These are phyloP conservation scores for Campylorhamphus procurvoides DNA, from an alignment of 2,113 vertebrate species.

Conservation along the genomic window DNA sequence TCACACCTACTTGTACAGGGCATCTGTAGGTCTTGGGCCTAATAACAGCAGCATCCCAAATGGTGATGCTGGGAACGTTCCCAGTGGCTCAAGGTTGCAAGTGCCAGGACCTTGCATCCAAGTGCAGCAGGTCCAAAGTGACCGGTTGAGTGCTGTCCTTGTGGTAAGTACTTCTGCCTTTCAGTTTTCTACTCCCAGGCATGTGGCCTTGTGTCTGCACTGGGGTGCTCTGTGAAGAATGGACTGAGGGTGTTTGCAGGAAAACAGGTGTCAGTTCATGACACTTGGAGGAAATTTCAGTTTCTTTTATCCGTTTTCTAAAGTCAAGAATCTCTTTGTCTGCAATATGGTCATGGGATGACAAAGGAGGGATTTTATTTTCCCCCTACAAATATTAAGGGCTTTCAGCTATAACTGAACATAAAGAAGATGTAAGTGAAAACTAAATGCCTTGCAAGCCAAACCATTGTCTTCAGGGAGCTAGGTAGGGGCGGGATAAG, in stretches of 20 bases:
- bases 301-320: not conserved
- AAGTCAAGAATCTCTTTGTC: not conserved
- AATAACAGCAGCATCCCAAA: slow-evolving; percentile 38
- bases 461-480: not conserved
- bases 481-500: not conserved
- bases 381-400: not conserved
- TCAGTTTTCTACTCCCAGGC: not conserved
- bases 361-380: not conserved
- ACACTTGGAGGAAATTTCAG: not conserved
- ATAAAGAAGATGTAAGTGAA: not conserved
- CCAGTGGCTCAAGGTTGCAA: slow-evolving; percentile 54
- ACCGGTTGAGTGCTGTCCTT: slow-evolving; percentile 45
- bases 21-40: slow-evolving; percentile 67
- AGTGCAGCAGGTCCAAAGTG: slow-evolving; percentile 72
- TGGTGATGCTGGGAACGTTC: slow-evolving; percentile 54
- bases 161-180: slow-evolving; percentile 66
- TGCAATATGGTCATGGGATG: not conserved
- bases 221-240: not conserved
- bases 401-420: not conserved
- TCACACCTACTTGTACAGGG: slow-evolving; percentile 71
- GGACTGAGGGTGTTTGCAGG: not conserved
- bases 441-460: not conserved
- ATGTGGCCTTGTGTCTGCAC: not conserved
- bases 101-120: slow-evolving; percentile 70
- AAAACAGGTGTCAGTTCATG: not conserved